Base-by-base conservation (phyloP, 30 jellyfish, hydroid and myxozoan genomes). In the Hydractinia echinata region DNA sequence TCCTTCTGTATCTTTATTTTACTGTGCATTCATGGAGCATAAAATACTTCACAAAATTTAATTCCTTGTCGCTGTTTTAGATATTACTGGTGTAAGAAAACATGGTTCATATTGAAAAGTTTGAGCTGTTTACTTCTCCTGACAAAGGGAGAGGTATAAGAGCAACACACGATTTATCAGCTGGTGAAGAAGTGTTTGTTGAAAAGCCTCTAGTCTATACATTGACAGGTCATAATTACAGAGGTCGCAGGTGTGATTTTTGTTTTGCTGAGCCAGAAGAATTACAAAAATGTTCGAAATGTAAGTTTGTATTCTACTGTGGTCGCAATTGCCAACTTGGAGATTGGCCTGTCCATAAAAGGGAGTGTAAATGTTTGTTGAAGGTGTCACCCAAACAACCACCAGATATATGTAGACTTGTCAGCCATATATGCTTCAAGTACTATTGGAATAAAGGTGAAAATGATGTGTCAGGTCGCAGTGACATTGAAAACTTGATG, bases 371-470 rank as follows among this genome's bases (percentile, higher is more conserved):
- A 68, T 84, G 96, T 71, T 77, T 93, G 4, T 16, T 14, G 14
- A 93, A 76, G 61, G 95, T 85, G 11, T 82, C 83, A 44, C 99
- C 99, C 7, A 87, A 85, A 78, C 73, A 83, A 55, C 99, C 99
- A 10, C 95, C 96, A 4, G 99, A 93, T 88, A 20, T 93, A 53
- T 93, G 99, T 66, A 89, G 93, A 7, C 67, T 93, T 56, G 95
- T 89, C 4, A 48, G 96, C 16, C 82, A 95, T 64, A 49, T 87
- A 15, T 79, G 86, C 6, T 54, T 84, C 54, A 81, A 62, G 49
- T 66, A 50, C 54, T 80, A 44, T n/a, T 73, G 19, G 56, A 18
- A 51, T 14, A 80, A 80, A n/a, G 51, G 18, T 19, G 72, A 56
- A 5, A 20, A 19, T 20, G 55, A 80, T 14, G 44, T 15, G 50